Evolutionary conservation across 2,797 vertebrate species (phyloP), one percentile per base, ranked within the genome.

Genomic region (Brachymystax lenok): DNA sequence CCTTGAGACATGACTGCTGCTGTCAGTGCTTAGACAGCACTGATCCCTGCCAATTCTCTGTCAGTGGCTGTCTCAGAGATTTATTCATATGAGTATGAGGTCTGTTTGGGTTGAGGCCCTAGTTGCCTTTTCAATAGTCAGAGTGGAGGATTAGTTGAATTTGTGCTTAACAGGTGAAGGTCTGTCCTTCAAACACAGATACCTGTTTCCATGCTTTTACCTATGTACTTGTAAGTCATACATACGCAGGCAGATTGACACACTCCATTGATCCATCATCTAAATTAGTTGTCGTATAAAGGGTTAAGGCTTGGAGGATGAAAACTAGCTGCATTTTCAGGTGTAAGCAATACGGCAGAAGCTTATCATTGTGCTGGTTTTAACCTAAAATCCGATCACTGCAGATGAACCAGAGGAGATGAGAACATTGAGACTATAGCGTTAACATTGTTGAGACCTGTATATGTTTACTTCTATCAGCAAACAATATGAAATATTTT

Each of bases 231-330:
- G 10, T 46, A 46, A 46, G 40, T 13, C 40, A 46, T 46, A 46
- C 40, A n/a, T n/a, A 56, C 17, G 54, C 59, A 63, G 59, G 17
- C 59, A 27, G 3, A 30, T 46, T 46, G 40, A 12, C 40, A 4
- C 27, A 74, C 5, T 28, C 24, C 8, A 21, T 73, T 19, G 21
- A 71, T 76, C 50, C 61, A 77, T 14, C 40, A 19, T 72, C 70
- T 73, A 52, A 71, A 83, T 76, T 54, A 68, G 59, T 24, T 35
- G 59, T 10, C 79, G 68, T 81, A 61, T 80, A 74, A 76, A 72
- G 50, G 10, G 21, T 35, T 35, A 10, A 52, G 21, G 75, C 74
- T 75, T 51, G 79, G 24, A 64, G n/a, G 12, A 12, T 64, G n/a
- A 12, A 64, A 59, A 64, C 61, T 10, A 21, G 61, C 61, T 64